phyloP scores from a whole-genome alignment of 2,797 vertebrate species.

The Sorex maritimensis region DNA sequence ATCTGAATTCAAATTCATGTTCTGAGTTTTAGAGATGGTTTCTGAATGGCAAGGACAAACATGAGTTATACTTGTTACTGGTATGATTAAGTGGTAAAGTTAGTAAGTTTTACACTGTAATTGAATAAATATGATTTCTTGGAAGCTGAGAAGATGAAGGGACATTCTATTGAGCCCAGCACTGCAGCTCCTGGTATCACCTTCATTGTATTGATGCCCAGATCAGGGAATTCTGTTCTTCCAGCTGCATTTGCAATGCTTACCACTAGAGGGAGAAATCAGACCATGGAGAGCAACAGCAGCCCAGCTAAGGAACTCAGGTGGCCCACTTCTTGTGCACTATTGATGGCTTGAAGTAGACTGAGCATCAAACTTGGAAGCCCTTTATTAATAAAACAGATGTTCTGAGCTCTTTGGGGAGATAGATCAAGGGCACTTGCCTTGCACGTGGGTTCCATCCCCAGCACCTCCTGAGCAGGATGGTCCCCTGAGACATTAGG shows the following conservation, averaged over 20 bases:
- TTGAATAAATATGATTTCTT: slow-evolving; percentile 38
- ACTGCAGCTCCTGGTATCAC: background rate
- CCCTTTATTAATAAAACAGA: slow-evolving; percentile 4
- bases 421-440: too few relatives aligned
- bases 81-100: slow-evolving; percentile 5
- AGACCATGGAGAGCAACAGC: background rate
- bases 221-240: background rate
- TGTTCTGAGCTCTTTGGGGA: background rate
- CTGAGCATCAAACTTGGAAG: background rate
- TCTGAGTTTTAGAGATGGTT: background rate
- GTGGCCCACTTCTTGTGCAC: background rate
- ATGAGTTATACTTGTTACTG: background rate
- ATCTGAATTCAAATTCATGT: background rate
- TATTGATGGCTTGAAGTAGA: background rate
- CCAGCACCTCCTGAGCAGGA: too few relatives aligned
- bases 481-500: too few relatives aligned
- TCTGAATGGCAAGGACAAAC: background rate
- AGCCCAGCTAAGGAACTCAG: background rate
- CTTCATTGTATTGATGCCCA: background rate
- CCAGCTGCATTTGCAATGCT: background rate
- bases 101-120: slow-evolving; percentile 1
- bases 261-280: slow-evolving; percentile 76
- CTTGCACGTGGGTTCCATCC: too few relatives aligned
- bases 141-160: background rate
- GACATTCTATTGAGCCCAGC: background rate